Conservation (phyloP, 2,113 vertebrate genomes). For the Archilochus colubris region DNA sequence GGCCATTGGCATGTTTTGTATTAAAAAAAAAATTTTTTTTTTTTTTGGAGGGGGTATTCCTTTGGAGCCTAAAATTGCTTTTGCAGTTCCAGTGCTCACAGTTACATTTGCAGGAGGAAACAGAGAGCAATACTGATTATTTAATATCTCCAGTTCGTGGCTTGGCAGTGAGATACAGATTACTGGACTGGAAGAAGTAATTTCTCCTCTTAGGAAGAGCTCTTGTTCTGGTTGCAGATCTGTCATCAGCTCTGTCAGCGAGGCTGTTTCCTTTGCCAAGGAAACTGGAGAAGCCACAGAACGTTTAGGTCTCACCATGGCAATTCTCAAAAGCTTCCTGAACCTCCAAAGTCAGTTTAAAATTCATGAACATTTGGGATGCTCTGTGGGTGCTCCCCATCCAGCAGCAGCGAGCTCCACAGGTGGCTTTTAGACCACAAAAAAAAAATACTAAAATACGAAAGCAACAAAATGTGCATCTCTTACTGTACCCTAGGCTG, state of each 20-base stretch:
- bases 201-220: constrained; percentile 25
- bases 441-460: neutral
- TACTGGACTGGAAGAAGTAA: constrained; percentile 2
- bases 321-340: neutral
- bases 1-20: neutral
- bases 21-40: neutral
- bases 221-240: neutral
- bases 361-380: neutral
- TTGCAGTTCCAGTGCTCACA: neutral
- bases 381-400: neutral
- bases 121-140: neutral
- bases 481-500: neutral
- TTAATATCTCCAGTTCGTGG: constrained; percentile 8
- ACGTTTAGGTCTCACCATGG: neutral
- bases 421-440: neutral
- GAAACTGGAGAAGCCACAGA: neutral
- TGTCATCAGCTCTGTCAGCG: neutral
- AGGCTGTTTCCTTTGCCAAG: neutral
- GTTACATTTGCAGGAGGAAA: constrained; percentile 44
- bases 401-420: neutral
- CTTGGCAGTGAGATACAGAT: constrained; percentile 10
- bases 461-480: neutral
- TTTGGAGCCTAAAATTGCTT: neutral
- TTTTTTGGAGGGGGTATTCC: neutral
- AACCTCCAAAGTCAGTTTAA: neutral